Base-by-base conservation (phyloP, 2,888 invertebrate genomes). In the Chelonus formosanus region DNA sequence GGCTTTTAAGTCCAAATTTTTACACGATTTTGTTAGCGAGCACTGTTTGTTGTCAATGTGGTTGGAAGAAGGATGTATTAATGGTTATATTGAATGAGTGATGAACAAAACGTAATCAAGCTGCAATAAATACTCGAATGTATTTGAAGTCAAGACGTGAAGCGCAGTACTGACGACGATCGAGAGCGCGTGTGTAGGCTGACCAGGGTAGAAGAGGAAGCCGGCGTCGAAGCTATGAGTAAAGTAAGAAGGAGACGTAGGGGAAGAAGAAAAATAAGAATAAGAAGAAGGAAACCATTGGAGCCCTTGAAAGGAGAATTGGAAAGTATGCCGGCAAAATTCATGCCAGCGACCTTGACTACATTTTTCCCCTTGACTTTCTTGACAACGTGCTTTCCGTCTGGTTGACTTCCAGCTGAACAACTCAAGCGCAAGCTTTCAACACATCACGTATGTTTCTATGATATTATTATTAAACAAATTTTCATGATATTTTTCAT, bases 301-400 rank as follows among this genome's bases (percentile, higher is more conserved):
- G 65, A 65, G 66, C 65, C 67, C 68, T 56, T 57, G 67, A 70
- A 68, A 68, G 69, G 71, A 61, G 67, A 66, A 63, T 61, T 70
- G 45, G 63, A 67, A 62, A 60, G 64, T 66, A 61, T 56, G 61
- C 52, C 55, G 56, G 65, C 47, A 52, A 61, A 69, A 70, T 71
- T 71, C 68, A 71, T 71, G 69, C 70, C 65, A 69, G 66, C 68
- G 71, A 59, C 70, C 71, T 62, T 71, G 70, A 71, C 70, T 71
- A 68, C 52, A 53, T 53, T 61, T 61, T 61, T 61, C 52, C 61
- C 53, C 61, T 61, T 61, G 61, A 53, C 61, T 61, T 61, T 43
- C 31, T 43, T 20, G 43, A 40, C 44, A 44, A 47, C n/a, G 47
- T 50, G 59, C 48, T 59, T 59, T 59, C 59, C 59, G 59, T 59